Evolutionary conservation across 2,797 vertebrate species (phyloP).

Genomic region (Tinamus major): DNA sequence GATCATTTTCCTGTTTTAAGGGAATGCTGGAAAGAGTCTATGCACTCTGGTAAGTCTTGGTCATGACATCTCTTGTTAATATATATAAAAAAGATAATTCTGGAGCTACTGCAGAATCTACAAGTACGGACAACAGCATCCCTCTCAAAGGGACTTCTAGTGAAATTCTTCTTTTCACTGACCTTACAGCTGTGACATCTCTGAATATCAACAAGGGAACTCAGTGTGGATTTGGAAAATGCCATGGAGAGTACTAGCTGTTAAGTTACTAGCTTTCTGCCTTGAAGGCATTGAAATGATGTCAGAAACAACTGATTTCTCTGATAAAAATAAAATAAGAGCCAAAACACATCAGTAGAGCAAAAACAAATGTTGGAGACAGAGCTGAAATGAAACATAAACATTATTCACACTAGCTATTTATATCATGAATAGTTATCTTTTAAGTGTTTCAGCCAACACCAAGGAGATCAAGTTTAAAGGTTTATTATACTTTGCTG

Average conservation of each 20-base stretch:
- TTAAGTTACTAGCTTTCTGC: neutral
- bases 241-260: neutral
- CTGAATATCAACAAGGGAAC: neutral
- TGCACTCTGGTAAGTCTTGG: neutral
- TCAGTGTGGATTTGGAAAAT: constrained; percentile 1
- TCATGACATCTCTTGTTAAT: neutral
- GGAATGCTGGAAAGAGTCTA: neutral
- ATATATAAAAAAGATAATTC: neutral
- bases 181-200: neutral
- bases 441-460: neutral
- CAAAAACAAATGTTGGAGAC: neutral
- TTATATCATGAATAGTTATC: neutral
- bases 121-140: neutral
- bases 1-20: neutral
- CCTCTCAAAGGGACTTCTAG: neutral
- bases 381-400: neutral
- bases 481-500: neutral
- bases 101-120: neutral
- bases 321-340: constrained; percentile 25
- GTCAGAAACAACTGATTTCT: constrained; percentile 29
- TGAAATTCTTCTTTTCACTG: neutral
- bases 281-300: constrained; percentile 24
- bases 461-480: neutral
- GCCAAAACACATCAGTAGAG: neutral
- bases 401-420: neutral